These are phyloP conservation scores for Mungos mungo DNA, from an alignment of 2,113 vertebrate genomes.

Conservation along the genomic window DNA sequence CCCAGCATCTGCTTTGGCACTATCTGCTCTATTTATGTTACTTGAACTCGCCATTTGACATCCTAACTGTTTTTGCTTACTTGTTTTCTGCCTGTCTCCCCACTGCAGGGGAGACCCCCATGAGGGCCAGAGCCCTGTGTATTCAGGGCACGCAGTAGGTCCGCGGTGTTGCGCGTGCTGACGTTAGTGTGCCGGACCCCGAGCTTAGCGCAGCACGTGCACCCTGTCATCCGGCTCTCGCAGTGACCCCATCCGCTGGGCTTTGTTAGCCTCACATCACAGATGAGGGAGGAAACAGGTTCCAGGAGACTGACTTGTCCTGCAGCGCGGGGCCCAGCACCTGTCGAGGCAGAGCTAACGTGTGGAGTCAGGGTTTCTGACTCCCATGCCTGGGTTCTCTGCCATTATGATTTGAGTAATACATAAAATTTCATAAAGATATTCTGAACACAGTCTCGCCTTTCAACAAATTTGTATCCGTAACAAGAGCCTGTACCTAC, in stretches of 20 bases:
- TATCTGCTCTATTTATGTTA: not conserved
- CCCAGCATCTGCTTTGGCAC: fast-evolving
- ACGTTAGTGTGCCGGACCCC: not conserved
- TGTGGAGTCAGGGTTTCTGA: not conserved
- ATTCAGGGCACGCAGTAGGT: not conserved
- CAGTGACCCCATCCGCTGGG: fast-evolving
- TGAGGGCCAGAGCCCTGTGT: not conserved
- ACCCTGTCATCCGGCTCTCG: fast-evolving
- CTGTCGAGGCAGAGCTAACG: not conserved
- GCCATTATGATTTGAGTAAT: not conserved
- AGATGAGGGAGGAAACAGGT: not conserved
- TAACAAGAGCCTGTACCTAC: not conserved
- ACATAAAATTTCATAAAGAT: not conserved
- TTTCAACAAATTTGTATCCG: not conserved
- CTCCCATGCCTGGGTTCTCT: not conserved
- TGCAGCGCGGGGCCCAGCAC: not conserved
- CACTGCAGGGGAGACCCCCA: fast-evolving
- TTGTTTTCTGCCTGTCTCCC: not conserved
- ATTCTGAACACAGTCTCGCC: not conserved
- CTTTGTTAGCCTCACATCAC: not conserved
- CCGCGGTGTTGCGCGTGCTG: fast-evolving
- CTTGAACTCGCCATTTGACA: not conserved
- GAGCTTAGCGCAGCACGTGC: fast-evolving
- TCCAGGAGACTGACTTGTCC: not conserved
- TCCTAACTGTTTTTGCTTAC: not conserved